Evolutionary conservation across 2,797 vertebrate genomes (phyloP).

Genomic region (Acomys russatus): DNA sequence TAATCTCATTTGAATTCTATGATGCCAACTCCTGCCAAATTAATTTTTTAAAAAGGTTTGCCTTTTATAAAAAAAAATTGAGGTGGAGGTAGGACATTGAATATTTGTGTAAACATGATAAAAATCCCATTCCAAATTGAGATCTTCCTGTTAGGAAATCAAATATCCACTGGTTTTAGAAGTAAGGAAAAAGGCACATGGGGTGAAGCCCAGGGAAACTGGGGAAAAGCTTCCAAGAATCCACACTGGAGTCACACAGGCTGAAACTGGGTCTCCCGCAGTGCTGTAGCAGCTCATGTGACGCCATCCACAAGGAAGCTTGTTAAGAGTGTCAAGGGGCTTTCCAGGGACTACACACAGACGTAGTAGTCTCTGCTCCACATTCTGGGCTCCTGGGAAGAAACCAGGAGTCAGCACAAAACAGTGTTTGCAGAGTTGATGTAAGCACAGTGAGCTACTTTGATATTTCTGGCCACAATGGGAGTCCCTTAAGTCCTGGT

Average conservation of each 20-base stretch:
- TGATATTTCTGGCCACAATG: neutral
- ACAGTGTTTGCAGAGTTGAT: neutral
- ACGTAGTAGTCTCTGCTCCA: neutral
- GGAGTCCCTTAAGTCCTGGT: neutral
- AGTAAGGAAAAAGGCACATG: neutral
- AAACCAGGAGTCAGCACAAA: slow-evolving; percentile 2
- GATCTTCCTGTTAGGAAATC: neutral
- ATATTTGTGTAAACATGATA: neutral
- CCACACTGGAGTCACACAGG: neutral
- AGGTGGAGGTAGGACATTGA: neutral
- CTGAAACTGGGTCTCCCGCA: neutral
- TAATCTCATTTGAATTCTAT: slow-evolving; percentile 30
- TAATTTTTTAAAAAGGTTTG: slow-evolving; percentile 37
- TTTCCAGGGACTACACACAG: neutral
- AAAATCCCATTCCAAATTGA: neutral
- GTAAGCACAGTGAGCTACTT: neutral
- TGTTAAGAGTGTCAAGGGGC: neutral
- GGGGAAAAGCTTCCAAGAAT: slow-evolving; percentile 8
- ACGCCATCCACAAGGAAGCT: neutral
- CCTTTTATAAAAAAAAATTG: neutral
- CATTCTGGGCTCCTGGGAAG: neutral
- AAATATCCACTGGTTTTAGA: neutral
- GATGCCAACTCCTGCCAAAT: slow-evolving; percentile 27
- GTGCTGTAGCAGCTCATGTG: neutral
- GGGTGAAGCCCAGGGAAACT: neutral